These are phyloP conservation scores for Serilophus lunatus DNA, from an alignment of 2,113 vertebrate genomes.

Conservation along the genomic window DNA sequence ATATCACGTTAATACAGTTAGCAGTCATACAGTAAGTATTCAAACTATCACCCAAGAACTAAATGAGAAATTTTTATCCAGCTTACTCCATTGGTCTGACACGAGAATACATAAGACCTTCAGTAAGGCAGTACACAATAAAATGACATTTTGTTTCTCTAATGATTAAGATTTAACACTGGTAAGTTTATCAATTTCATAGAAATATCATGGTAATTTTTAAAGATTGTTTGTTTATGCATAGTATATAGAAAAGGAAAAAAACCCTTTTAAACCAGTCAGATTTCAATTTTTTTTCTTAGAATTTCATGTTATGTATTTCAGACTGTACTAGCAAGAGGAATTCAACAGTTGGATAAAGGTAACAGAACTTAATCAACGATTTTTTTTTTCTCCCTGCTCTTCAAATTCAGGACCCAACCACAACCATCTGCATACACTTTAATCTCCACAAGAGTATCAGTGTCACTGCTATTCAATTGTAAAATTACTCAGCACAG, in stretches of 20 bases:
- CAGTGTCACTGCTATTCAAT: background rate
- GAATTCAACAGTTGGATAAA: background rate
- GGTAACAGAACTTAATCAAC: background rate
- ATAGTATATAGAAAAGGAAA: background rate
- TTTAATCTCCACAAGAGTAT: background rate
- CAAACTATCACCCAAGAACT: background rate
- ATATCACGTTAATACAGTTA: rapidly evolving
- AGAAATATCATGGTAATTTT: background rate
- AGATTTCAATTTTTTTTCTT: background rate
- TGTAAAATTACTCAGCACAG: background rate
- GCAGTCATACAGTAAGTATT: background rate
- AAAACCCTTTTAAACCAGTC: background rate
- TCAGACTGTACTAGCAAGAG: background rate
- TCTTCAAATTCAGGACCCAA: background rate
- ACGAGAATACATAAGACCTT: background rate
- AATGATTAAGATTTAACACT: background rate
- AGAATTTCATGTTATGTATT: background rate
- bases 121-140: background rate
- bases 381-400: background rate
- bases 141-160: background rate
- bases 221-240: background rate
- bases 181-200: background rate
- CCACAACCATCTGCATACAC: background rate
- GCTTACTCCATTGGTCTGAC: background rate
- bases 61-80: background rate